Evolutionary conservation across 2,888 invertebrate species (phyloP), one percentile per base, ranked within the genome.

Genomic region (Schizaphis graminum): DNA sequence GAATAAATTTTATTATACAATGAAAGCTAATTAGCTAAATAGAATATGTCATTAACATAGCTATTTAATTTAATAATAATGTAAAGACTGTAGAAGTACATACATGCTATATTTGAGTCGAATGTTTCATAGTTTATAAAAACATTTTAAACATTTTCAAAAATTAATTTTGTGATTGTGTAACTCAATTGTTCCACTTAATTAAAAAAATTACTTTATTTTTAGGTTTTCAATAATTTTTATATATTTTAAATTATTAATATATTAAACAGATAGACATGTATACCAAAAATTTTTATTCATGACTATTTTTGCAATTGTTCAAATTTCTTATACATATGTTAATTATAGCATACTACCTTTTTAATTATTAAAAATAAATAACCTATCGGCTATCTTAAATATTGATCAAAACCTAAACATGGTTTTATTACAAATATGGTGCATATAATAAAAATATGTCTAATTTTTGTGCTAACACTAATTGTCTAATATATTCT

Each of bases 321-420:
- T 61, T 61, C 28, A 61, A 61, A 28, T 28, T 61, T 28, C 61
- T 67, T 26, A 57, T 26, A 13, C 0, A 3, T n/a, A 61, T 28
- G 61, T n/a, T 67, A 67, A 67, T 21, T 21, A 47, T 47, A 47
- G 21, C n/a, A 67, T 67, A 67, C n/a, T n/a, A n/a, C 4, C 3
- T n/a, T 61, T 67, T 67, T n/a, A n/a, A n/a, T 13, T 67, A 67
- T 61, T 67, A n/a, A 67, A 67, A 67, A 67, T 67, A n/a, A 67
- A 67, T 67, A 13, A 67, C 28, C 28, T 67, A n/a, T n/a, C 28
- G 44, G 44, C 44, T 47, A 47, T 7, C 28, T 67, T 10, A 11
- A 28, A 13, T n/a, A 67, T 67, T 28, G 13, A 67, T 61, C 3
- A 56, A 67, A 67, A n/a, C n/a, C 4, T 28, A 61, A 3, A 13